Percentiles rank a stretch among this genome's conserved stretches.
phyloP scores from a whole-genome alignment of 1,140 invertebrate species.

The Andricus grossulariae region DNA sequence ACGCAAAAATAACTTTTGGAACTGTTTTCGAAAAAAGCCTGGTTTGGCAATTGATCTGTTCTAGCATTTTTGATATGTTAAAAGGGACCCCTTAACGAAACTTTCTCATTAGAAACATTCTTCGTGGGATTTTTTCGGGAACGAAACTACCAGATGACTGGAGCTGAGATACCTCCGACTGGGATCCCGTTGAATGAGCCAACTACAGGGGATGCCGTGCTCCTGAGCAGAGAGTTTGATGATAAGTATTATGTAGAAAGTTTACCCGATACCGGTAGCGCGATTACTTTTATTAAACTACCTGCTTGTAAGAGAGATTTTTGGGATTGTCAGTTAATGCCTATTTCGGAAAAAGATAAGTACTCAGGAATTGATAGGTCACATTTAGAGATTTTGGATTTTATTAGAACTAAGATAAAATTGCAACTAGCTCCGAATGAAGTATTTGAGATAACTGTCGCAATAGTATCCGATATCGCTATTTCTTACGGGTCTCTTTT shows the following conservation, averaged over 20 bases:
- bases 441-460: neutral
- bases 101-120: too few relatives aligned
- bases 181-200: neutral
- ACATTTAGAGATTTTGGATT: neutral
- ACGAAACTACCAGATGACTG: too few relatives aligned
- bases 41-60: too few relatives aligned
- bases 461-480: neutral
- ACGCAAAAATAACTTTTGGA: too few relatives aligned
- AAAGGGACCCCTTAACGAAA: too few relatives aligned
- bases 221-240: neutral
- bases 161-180: neutral
- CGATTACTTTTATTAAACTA: neutral
- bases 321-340: too few relatives aligned
- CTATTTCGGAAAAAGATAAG: neutral
- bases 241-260: conserved; percentile 1
- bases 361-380: neutral
- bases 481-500: neutral
- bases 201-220: neutral
- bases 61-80: too few relatives aligned
- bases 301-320: neutral
- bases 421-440: neutral
- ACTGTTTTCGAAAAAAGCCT: too few relatives aligned
- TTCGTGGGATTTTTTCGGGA: too few relatives aligned
- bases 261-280: neutral
- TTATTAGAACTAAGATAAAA: conserved; percentile 6